Evolutionary conservation across 1,140 invertebrate genomes (phyloP).

Genomic region (Euura lappo): DNA sequence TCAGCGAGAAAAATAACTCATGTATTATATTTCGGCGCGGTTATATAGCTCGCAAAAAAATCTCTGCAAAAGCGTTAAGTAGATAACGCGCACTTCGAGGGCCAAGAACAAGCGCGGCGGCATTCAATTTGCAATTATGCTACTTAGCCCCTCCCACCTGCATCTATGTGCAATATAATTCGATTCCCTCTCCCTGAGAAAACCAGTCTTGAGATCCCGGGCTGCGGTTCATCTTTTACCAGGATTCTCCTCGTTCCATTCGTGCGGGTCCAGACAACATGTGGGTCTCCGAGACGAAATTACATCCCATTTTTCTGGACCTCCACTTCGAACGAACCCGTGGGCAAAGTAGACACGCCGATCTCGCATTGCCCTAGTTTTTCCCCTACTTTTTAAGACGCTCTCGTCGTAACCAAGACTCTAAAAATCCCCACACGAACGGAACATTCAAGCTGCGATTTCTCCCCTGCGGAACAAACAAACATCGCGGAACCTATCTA

Average conservation of each 20-base stretch:
- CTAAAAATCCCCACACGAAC: too few relatives aligned
- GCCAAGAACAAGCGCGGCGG: slow-evolving; percentile 2
- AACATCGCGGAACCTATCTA: too few relatives aligned
- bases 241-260: neutral
- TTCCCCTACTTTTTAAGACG: neutral
- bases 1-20: neutral
- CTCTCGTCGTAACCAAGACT: too few relatives aligned
- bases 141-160: neutral
- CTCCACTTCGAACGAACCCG: neutral
- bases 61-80: neutral
- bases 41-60: neutral
- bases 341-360: neutral
- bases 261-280: neutral
- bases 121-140: slow-evolving; percentile 5
- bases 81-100: neutral
- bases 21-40: neutral
- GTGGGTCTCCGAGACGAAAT: neutral
- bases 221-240: neutral
- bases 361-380: neutral
- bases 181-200: neutral
- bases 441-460: too few relatives aligned
- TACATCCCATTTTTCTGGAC: slow-evolving; percentile 2
- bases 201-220: neutral
- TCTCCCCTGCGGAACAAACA: too few relatives aligned
- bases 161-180: neutral